phyloP scores from a whole-genome alignment of 2,888 invertebrate genomes.

The Dichetophora obliterata region DNA sequence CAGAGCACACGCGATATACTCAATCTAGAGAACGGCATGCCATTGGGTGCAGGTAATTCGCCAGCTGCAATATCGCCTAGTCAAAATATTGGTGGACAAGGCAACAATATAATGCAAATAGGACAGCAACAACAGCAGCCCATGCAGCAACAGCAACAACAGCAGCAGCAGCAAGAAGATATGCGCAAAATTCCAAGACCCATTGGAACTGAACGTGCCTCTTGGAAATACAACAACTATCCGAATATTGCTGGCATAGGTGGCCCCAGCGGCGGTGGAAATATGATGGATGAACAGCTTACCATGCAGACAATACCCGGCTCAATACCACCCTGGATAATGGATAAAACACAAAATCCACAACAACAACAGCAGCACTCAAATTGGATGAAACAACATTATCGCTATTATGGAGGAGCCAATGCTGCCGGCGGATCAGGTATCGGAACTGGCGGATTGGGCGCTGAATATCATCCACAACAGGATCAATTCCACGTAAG shows the following conservation, averaged over 20 bases:
- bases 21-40: slow-evolving; percentile 64
- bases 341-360: slow-evolving; percentile 55
- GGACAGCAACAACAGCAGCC: slow-evolving; percentile 48
- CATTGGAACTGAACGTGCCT: slow-evolving; percentile 83
- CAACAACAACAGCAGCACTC: slow-evolving; percentile 57
- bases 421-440: slow-evolving; percentile 44
- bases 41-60: slow-evolving; percentile 61
- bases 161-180: slow-evolving; percentile 61
- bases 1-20: slow-evolving; percentile 63
- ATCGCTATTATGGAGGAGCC: slow-evolving; percentile 61
- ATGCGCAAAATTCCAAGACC: slow-evolving; percentile 75
- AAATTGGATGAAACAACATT: slow-evolving; percentile 64
- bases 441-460: slow-evolving; percentile 50
- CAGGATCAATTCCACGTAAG: slow-evolving; percentile 67
- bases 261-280: slow-evolving; percentile 48
- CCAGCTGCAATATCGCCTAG: slow-evolving; percentile 70
- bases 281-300: slow-evolving; percentile 58
- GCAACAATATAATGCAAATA: slow-evolving; percentile 40
- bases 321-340: slow-evolving; percentile 57
- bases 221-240: slow-evolving; percentile 68
- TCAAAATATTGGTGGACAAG: slow-evolving; percentile 53
- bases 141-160: slow-evolving; percentile 46
- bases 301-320: slow-evolving; percentile 44
- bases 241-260: slow-evolving; percentile 56
- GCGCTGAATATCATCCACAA: slow-evolving; percentile 59